A percentile compares a stretch with the other conserved stretches of the same genome.
Evolutionary conservation across 2,113 vertebrate species (phyloP).

Genomic region (Apistogramma diplotaenia): DNA sequence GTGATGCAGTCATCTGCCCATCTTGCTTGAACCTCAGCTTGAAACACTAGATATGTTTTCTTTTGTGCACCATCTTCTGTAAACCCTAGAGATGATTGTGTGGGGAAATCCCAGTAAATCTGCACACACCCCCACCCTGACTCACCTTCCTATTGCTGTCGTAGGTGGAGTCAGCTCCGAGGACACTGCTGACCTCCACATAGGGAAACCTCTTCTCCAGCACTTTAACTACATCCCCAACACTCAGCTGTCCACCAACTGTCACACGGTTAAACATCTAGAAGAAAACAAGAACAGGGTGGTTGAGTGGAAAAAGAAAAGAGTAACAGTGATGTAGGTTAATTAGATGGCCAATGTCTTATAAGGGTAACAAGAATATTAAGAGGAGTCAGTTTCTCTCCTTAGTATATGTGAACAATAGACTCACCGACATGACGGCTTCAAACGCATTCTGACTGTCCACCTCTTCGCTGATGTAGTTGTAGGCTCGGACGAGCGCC

Average conservation of each 20-base stretch:
- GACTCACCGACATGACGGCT: conserved; percentile 86
- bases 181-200: conserved; percentile 87
- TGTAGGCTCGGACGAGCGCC: conserved; percentile 89
- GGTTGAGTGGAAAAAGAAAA: background rate
- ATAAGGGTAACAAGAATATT: background rate
- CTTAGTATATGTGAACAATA: background rate
- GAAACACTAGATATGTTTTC: background rate
- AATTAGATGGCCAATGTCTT: background rate
- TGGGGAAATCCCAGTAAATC: background rate
- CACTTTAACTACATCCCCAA: conserved; percentile 88
- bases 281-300: background rate
- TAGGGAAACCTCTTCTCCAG: conserved; percentile 93
- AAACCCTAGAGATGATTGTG: background rate
- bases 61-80: background rate
- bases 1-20: background rate
- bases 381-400: background rate
- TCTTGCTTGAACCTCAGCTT: background rate
- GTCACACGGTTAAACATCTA: conserved; percentile 90
- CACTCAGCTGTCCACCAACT: conserved; percentile 82
- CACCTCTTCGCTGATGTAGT: conserved; percentile 90
- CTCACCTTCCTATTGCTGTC: conserved; percentile 93
- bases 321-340: background rate
- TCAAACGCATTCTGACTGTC: conserved; percentile 91
- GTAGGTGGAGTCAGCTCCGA: conserved; percentile 89
- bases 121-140: too few relatives aligned